Conservation (phyloP, 1,140 invertebrate species). For the Oreohelix idahoensis region DNA sequence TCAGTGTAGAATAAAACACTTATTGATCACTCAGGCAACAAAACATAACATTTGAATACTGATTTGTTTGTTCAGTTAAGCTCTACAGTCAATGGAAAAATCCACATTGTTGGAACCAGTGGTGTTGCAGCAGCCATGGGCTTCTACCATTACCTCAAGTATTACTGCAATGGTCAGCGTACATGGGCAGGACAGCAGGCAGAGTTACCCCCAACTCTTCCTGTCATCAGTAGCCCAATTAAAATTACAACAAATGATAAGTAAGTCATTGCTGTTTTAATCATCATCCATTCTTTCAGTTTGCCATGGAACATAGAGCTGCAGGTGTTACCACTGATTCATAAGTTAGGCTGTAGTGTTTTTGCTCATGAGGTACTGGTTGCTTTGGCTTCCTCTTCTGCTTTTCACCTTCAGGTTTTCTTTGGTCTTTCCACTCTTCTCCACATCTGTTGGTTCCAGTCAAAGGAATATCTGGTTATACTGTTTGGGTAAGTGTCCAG, state of each 20-base stretch:
- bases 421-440: too few species aligned
- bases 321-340: too few species aligned
- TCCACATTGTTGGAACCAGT: slow-evolving; percentile 79
- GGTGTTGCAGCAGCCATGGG: slow-evolving; percentile 88
- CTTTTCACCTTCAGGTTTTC: too few species aligned
- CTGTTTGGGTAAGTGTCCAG: too few species aligned
- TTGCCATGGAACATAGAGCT: too few species aligned
- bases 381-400: too few species aligned
- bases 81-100: slow-evolving; percentile 18
- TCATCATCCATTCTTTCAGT: not conserved
- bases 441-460: too few species aligned
- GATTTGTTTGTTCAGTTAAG: slow-evolving; percentile 12
- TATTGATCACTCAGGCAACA: not conserved
- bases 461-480: too few species aligned
- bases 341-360: too few species aligned
- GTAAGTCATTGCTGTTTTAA: slow-evolving; percentile 49
- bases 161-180: slow-evolving; percentile 85
- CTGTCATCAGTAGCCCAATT: slow-evolving; percentile 52
- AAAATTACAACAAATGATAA: slow-evolving; percentile 71
- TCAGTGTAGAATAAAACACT: too few species aligned
- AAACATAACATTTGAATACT: not conserved
- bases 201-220: slow-evolving; percentile 64
- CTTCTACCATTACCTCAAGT: slow-evolving; percentile 90
- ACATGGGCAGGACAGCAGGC: slow-evolving; percentile 86
- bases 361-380: too few species aligned